Evolutionary conservation across 2,888 invertebrate species (phyloP).

Genomic region (Pasiphila rectangulata): DNA sequence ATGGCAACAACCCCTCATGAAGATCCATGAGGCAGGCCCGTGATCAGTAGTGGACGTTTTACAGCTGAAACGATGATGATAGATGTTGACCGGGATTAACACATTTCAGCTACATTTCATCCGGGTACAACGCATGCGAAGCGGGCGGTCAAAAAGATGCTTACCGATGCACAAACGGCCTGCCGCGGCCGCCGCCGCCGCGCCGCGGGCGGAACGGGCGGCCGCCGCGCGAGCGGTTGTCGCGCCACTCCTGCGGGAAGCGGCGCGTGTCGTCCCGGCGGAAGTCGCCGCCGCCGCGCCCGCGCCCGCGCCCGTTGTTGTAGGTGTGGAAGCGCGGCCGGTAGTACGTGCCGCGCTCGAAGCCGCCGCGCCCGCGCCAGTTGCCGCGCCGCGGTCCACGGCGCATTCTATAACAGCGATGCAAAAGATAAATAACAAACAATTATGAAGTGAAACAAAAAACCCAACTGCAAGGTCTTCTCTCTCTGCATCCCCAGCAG

Average conservation of each 20-base stretch:
- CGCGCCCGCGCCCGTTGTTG: conserved; percentile 77
- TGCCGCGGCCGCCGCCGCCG: conserved; percentile 64
- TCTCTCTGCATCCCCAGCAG: no score
- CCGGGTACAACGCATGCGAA: no score
- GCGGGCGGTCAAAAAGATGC: no score
- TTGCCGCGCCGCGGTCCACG: conserved; percentile 74
- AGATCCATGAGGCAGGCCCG: no score
- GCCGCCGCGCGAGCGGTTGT: conserved; percentile 61
- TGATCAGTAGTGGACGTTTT: no score
- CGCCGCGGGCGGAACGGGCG: conserved; percentile 67
- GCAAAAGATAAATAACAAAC: neutral
- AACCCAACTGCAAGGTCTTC: no score
- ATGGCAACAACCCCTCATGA: no score
- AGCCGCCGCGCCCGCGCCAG: conserved; percentile 81
- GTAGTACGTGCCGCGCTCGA: conserved; percentile 89
- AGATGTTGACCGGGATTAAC: no score
- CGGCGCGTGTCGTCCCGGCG: conserved; percentile 60
- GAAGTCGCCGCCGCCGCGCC: conserved; percentile 73
- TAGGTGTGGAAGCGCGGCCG: conserved; percentile 88
- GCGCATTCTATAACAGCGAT: conserved; percentile 46
- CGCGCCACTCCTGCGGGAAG: conserved; percentile 57
- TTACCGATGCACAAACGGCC: no score
- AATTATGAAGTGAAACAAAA: neutral
- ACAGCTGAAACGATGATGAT: no score
- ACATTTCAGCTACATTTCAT: no score